phyloP scores from a whole-genome alignment of 2,797 vertebrate genomes.

The Gambelia wislizenii region DNA sequence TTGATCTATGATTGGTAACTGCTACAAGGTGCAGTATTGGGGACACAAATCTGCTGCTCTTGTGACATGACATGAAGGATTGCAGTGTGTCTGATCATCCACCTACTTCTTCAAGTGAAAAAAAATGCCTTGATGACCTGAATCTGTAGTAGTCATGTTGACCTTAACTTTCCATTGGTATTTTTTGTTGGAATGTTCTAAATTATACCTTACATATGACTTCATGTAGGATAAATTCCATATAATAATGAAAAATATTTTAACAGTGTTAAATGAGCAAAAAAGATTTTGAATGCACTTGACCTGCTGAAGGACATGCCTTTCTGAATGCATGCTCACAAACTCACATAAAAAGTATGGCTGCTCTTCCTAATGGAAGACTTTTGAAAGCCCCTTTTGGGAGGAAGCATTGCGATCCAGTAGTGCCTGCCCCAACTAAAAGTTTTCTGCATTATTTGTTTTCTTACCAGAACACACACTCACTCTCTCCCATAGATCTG shows the following conservation, averaged over 20 bases:
- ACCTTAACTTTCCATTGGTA: conserved; percentile 62
- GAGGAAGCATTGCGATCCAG: conserved; percentile 50
- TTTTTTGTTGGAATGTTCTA: conserved; percentile 31
- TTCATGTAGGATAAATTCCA: neutral
- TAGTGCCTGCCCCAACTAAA: neutral
- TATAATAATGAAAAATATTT: neutral
- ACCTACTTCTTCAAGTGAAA: conserved; percentile 55
- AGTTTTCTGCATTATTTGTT: conserved; percentile 37
- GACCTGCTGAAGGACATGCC: conserved; percentile 37
- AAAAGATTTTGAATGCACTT: neutral
- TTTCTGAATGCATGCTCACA: conserved; percentile 48
- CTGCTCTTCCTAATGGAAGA: conserved; percentile 19
- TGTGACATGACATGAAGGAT: conserved; percentile 50
- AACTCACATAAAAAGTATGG: conserved; percentile 42
- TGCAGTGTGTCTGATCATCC: conserved; percentile 45
- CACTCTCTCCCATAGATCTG: conserved; percentile 12
- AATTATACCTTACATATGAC: neutral
- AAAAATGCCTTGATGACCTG: conserved; percentile 59
- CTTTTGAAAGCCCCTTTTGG: conserved; percentile 48
- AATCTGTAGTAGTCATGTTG: conserved; percentile 64
- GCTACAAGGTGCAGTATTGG: conserved; percentile 60
- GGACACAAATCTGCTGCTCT: conserved; percentile 52
- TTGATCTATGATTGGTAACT: conserved; percentile 29
- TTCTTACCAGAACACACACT: neutral
- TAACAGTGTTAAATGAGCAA: neutral